Conservation (phyloP, 2,888 invertebrate genomes). For the Orthosia cruda region DNA sequence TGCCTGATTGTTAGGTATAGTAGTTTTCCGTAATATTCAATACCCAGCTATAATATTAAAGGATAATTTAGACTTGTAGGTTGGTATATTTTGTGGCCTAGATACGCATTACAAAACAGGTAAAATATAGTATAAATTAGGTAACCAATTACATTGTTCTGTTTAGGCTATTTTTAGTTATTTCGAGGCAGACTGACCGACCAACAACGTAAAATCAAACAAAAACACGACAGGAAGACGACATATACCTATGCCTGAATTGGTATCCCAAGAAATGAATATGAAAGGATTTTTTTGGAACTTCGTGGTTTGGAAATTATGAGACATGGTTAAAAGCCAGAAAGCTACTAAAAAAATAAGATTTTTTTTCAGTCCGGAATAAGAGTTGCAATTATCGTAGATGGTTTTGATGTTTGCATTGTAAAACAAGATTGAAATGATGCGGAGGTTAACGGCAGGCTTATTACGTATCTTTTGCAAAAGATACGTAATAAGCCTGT, state of each 20-base stretch:
- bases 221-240: no score
- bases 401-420: not conserved
- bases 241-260: no score
- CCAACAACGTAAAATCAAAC: not conserved
- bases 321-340: no score
- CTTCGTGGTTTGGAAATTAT: no score
- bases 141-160: not conserved
- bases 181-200: not conserved
- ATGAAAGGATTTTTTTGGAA: no score
- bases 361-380: no score
- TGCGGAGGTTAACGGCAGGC: not conserved
- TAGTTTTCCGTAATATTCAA: conserved; percentile 20
- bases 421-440: not conserved
- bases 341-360: no score
- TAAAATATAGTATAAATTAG: conserved; percentile 1
- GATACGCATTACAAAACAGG: conserved; percentile 27
- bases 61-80: not conserved
- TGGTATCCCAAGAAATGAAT: no score
- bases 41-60: not conserved
- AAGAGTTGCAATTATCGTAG: no score
- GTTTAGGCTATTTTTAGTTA: conserved; percentile 3
- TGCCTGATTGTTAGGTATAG: not conserved
- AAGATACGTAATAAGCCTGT: no score
- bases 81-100: conserved; percentile 6
- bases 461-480: no score